Conservation (phyloP, 2,797 vertebrate genomes). For the Mycteria americana region DNA sequence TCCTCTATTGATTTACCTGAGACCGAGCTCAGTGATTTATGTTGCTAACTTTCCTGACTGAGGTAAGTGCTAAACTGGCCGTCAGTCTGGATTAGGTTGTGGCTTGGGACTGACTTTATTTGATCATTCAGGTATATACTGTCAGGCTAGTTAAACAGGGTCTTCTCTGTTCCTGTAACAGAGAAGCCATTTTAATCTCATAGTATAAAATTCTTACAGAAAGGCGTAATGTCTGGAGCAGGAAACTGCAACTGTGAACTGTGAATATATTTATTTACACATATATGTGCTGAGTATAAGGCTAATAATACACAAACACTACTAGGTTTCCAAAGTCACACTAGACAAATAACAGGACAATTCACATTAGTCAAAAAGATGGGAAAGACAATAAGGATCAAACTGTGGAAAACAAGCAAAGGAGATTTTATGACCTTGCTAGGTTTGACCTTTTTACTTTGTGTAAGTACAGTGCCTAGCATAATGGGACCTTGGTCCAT, state of each 20-base stretch:
- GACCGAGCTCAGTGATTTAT: not conserved
- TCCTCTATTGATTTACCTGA: not conserved
- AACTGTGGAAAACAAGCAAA: not conserved
- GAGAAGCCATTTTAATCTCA: not conserved
- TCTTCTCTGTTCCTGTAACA: not conserved
- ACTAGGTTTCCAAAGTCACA: not conserved
- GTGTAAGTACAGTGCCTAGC: not conserved
- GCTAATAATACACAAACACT: not conserved
- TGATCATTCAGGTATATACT: not conserved
- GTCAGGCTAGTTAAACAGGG: not conserved
- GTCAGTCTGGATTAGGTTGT: not conserved
- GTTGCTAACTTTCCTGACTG: not conserved
- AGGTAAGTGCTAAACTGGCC: not conserved
- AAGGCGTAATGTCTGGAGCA: not conserved
- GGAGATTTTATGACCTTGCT: not conserved
- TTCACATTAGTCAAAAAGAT: not conserved
- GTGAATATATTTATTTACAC: not conserved
- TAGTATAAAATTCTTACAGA: not conserved
- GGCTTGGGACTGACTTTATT: not conserved
- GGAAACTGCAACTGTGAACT: not conserved
- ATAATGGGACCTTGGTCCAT: not conserved
- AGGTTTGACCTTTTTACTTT: not conserved
- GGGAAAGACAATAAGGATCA: not conserved
- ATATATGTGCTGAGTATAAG: not conserved
- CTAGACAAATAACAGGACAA: not conserved